phyloP scores from a whole-genome alignment of 1,140 invertebrate species.

The Halesus radiatus region DNA sequence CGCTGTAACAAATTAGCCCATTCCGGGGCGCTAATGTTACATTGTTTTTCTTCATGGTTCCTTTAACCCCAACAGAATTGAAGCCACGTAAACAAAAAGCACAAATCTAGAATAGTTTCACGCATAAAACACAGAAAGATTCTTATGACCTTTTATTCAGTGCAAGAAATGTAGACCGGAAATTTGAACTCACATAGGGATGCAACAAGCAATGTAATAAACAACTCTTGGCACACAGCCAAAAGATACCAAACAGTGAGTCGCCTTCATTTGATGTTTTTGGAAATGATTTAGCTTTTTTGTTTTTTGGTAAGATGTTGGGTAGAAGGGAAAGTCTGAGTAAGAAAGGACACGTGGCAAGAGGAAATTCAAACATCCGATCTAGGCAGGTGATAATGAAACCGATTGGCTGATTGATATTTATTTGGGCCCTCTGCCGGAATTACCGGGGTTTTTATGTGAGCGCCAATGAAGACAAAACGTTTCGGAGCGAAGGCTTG shows the following conservation, averaged over 20 bases:
- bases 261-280: too few relatives aligned
- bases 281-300: too few relatives aligned
- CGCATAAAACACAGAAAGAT: too few relatives aligned
- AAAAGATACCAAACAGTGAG: background rate
- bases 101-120: background rate
- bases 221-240: too few relatives aligned
- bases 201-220: too few relatives aligned
- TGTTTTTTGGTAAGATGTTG: too few relatives aligned
- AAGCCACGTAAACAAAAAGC: background rate
- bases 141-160: background rate
- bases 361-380: slow-evolving; percentile 50
- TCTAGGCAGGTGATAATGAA: slow-evolving; percentile 58
- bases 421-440: slow-evolving; percentile 54
- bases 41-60: slow-evolving; percentile 55
- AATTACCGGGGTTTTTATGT: slow-evolving; percentile 51
- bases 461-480: slow-evolving; percentile 33
- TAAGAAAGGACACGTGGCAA: background rate
- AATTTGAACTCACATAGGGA: too few relatives aligned
- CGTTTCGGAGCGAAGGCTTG: slow-evolving; percentile 14
- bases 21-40: slow-evolving; percentile 55
- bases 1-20: slow-evolving; percentile 54
- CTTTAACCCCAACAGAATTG: slow-evolving; percentile 1
- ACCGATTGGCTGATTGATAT: slow-evolving; percentile 58
- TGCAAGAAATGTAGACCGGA: too few relatives aligned
- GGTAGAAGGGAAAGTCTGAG: slow-evolving; percentile 1